Evolutionary conservation across 2,797 vertebrate species (phyloP).

Genomic region (Tamandua tetradactyla): DNA sequence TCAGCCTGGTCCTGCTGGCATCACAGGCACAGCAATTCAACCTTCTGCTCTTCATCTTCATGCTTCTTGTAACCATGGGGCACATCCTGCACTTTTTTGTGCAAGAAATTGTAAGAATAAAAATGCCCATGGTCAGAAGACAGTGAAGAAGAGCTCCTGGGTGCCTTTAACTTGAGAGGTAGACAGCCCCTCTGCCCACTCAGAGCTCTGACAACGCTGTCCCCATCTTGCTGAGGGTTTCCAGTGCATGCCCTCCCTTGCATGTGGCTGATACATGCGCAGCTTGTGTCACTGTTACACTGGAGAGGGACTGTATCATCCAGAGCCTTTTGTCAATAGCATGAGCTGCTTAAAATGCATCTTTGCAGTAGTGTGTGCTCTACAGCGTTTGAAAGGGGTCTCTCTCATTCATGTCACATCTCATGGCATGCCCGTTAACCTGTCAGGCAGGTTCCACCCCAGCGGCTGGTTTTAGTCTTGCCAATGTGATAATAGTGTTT

Average conservation of each 20-base stretch:
- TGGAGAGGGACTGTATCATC: background rate
- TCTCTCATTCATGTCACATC: background rate
- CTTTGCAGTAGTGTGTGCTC: background rate
- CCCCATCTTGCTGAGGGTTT: background rate
- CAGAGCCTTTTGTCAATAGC: background rate
- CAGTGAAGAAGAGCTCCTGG: background rate
- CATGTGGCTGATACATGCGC: accelerated
- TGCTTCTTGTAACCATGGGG: slow-evolving; percentile 86
- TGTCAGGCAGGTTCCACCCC: background rate
- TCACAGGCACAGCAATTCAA: slow-evolving; percentile 87
- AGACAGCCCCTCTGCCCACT: background rate
- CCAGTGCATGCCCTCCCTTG: no score
- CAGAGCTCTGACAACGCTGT: background rate
- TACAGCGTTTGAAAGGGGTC: background rate
- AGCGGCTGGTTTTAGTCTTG: slow-evolving; percentile 29
- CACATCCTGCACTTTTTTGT: slow-evolving; percentile 88
- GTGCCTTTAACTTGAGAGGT: background rate
- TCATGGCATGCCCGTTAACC: background rate
- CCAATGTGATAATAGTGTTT: background rate
- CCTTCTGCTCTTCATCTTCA: slow-evolving; percentile 88
- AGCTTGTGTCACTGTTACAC: background rate
- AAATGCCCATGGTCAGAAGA: slow-evolving; percentile 55
- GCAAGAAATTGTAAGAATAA: slow-evolving; percentile 87
- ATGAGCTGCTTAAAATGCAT: no score
- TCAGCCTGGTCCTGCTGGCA: slow-evolving; percentile 87